These are phyloP conservation scores for Equus quagga DNA, from an alignment of 2,113 vertebrate species.

Conservation along the genomic window DNA sequence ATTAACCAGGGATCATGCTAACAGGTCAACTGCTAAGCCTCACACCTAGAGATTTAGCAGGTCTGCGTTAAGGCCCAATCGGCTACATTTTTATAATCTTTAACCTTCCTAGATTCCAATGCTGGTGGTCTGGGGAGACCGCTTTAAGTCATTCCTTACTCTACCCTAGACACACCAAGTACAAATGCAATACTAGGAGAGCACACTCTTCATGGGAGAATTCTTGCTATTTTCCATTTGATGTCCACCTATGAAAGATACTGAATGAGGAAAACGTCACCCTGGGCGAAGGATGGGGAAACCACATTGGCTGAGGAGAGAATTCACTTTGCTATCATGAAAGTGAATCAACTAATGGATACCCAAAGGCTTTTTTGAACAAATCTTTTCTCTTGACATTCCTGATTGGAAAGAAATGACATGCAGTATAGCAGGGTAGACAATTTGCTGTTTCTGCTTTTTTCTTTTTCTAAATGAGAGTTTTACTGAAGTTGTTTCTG, in stretches of 20 bases:
- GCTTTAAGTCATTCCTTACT: neutral
- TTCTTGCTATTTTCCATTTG: neutral
- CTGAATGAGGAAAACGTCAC: neutral
- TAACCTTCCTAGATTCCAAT: neutral
- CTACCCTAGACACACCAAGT: neutral
- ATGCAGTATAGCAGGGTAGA: neutral
- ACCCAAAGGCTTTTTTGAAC: neutral
- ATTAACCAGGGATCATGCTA: neutral
- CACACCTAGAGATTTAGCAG: neutral
- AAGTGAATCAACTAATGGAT: neutral
- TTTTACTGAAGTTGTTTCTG: neutral
- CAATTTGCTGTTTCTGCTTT: neutral
- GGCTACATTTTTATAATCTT: neutral
- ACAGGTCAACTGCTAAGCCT: neutral
- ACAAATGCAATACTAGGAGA: neutral
- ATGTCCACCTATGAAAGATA: neutral
- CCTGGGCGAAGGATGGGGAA: neutral
- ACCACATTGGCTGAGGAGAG: neutral
- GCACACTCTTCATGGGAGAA: fast-evolving
- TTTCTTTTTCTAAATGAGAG: neutral
- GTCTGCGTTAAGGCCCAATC: neutral
- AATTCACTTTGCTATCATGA: neutral
- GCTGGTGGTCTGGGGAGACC: neutral
- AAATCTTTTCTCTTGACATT: neutral
- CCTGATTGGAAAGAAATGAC: neutral